phyloP scores from a whole-genome alignment of 2,888 invertebrate genomes.

The Ochropacha duplaris region DNA sequence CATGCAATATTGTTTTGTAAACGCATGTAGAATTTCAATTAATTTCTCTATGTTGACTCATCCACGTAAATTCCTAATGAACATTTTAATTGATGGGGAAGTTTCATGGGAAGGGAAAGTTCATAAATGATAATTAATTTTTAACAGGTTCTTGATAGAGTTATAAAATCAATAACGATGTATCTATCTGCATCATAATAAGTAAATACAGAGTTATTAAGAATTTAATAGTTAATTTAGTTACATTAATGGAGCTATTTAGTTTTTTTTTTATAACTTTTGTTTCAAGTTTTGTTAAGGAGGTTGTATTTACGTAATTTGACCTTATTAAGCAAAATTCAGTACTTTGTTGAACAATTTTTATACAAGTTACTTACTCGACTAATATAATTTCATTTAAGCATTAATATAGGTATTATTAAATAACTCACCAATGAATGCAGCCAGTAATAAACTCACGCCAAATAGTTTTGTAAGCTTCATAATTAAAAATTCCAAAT shows the following conservation, averaged over 20 bases:
- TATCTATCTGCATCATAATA: too few relatives aligned
- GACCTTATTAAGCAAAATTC: too few relatives aligned
- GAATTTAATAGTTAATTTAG: too few relatives aligned
- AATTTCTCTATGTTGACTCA: neutral
- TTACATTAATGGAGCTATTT: too few relatives aligned
- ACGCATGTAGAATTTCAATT: neutral
- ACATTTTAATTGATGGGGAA: neutral
- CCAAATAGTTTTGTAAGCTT: slow-evolving; percentile 52
- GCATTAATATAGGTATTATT: neutral
- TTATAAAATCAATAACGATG: too few relatives aligned
- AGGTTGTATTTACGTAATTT: too few relatives aligned
- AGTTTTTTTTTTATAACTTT: too few relatives aligned
- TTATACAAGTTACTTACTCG: too few relatives aligned
- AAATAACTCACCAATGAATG: slow-evolving; percentile 57
- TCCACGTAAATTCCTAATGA: neutral
- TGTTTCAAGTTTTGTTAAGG: too few relatives aligned
- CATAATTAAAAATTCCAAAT: slow-evolving; percentile 62
- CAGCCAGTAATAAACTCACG: slow-evolving; percentile 58
- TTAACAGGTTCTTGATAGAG: neutral
- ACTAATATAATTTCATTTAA: too few relatives aligned
- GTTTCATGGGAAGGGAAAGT: neutral
- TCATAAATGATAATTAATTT: neutral
- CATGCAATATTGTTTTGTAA: neutral
- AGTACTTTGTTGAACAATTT: too few relatives aligned
- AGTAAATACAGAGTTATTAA: too few relatives aligned